phyloP scores from a whole-genome alignment of 2,113 vertebrate genomes.

The Ifrita kowaldi region DNA sequence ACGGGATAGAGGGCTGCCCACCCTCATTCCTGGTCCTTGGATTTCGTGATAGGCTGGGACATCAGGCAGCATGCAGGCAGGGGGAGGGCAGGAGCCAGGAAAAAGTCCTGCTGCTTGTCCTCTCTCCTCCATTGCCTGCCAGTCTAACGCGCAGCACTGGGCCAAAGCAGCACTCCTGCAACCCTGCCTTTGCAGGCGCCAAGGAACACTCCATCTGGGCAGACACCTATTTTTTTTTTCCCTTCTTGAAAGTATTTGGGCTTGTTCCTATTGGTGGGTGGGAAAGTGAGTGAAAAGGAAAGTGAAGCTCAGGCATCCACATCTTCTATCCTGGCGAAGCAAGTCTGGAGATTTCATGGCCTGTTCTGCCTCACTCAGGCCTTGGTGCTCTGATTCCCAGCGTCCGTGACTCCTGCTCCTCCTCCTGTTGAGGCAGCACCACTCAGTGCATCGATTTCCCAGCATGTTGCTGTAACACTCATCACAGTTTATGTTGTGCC shows the following conservation, averaged over 20 bases:
- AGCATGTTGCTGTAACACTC: background rate
- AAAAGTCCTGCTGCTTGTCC: background rate
- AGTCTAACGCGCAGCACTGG: rapidly evolving
- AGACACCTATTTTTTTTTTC: rapidly evolving
- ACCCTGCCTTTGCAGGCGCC: rapidly evolving
- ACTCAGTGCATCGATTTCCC: background rate
- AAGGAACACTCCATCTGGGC: background rate
- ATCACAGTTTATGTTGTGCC: conserved; percentile 9
- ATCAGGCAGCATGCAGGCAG: background rate
- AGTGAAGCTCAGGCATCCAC: background rate
- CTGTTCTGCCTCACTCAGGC: background rate
- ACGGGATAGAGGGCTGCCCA: rapidly evolving
- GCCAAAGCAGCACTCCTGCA: background rate
- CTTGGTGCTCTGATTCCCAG: background rate
- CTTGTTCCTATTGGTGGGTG: background rate
- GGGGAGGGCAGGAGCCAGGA: background rate
- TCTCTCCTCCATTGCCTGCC: background rate
- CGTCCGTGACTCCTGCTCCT: background rate
- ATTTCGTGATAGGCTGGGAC: background rate
- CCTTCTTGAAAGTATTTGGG: background rate
- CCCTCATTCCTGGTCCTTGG: background rate
- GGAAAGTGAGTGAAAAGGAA: background rate
- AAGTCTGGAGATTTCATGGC: background rate
- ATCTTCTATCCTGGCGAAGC: background rate
- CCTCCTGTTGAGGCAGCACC: background rate